Percentiles rank a stretch among this genome's conserved stretches.
These are phyloP conservation scores for Drosophila kikkawai DNA, from an alignment of 1,140 invertebrate species.

Conservation along the genomic window DNA sequence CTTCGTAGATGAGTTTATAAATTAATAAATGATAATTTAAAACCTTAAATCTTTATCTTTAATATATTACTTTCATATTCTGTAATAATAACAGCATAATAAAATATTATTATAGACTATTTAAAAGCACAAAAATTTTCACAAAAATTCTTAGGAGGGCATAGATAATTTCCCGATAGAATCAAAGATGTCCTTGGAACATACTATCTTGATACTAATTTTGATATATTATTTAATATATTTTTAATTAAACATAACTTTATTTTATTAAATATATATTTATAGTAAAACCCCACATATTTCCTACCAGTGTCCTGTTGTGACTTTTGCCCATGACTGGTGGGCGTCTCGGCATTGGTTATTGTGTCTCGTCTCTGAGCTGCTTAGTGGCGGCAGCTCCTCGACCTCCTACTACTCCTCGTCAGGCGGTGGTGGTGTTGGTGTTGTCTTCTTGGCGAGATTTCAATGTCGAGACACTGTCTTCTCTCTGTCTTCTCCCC, in stretches of 20 bases:
- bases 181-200: no score
- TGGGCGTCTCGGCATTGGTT: slow-evolving; percentile 68
- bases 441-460: slow-evolving; percentile 45
- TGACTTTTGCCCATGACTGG: slow-evolving; percentile 70
- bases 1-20: accelerated
- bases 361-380: slow-evolving; percentile 58
- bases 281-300: not conserved
- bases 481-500: slow-evolving; percentile 4
- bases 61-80: no score
- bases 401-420: not conserved
- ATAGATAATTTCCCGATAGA: not conserved
- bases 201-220: not conserved
- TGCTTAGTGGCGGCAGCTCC: slow-evolving; percentile 53
- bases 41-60: not conserved
- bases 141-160: not conserved
- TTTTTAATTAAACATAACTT: not conserved
- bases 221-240: no score
- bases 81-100: not conserved
- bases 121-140: no score
- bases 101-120: not conserved
- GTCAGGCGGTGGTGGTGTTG: slow-evolving; percentile 1
- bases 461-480: slow-evolving; percentile 52
- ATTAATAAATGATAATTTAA: not conserved
- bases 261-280: not conserved
- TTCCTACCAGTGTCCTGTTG: slow-evolving; percentile 15